These are phyloP conservation scores for Drosophila pectinifera DNA, from an alignment of 1,140 invertebrate genomes.

Conservation along the genomic window DNA sequence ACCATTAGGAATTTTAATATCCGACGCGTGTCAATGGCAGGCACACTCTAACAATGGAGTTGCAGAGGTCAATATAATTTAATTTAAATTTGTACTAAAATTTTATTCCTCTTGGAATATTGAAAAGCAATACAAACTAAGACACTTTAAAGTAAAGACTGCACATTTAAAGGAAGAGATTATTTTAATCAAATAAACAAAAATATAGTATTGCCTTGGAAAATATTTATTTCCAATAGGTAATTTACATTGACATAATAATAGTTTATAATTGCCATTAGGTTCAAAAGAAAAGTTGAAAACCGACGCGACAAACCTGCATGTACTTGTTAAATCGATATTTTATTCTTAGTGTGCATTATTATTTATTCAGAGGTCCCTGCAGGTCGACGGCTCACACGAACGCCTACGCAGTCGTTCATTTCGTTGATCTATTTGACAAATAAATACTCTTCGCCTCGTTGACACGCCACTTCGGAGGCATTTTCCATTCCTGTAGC, in stretches of 20 bases:
- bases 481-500: conserved; percentile 40
- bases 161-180: background rate
- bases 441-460: conserved; percentile 31
- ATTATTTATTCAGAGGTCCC: conserved; percentile 18
- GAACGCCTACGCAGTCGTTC: conserved; percentile 11
- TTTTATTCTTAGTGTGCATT: conserved; percentile 19
- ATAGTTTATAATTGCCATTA: background rate
- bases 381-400: background rate
- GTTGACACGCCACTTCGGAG: conserved; percentile 46
- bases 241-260: too few species aligned
- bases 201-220: too few species aligned
- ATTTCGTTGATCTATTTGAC: conserved; percentile 41
- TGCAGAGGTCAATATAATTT: conserved; percentile 24
- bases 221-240: too few species aligned
- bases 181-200: background rate
- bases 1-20: conserved; percentile 50
- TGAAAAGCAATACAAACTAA: background rate
- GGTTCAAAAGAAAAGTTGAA: background rate
- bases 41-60: background rate
- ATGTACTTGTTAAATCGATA: conserved; percentile 31
- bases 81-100: background rate
- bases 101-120: background rate
- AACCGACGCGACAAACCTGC: too few species aligned
- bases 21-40: conserved; percentile 35
- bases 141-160: too few species aligned